Conservation (phyloP, 2,113 vertebrate species). For the Phaethornis superciliosus region DNA sequence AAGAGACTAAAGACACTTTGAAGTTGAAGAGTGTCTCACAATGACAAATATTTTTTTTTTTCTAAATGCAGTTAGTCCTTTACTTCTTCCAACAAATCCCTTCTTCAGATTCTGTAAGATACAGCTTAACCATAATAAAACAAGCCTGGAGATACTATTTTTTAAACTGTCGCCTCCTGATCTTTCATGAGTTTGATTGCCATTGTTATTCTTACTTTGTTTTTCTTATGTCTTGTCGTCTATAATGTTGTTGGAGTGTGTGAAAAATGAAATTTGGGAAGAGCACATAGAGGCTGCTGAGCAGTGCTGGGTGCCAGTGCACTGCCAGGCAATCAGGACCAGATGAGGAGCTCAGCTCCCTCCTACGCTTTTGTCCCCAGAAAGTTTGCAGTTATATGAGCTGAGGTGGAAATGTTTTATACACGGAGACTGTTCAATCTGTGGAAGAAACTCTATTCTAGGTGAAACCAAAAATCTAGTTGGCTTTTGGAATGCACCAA, state of each 20-base stretch:
- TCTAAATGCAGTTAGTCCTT: background rate
- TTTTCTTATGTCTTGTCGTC: conserved; percentile 11
- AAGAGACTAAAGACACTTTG: conserved; percentile 59
- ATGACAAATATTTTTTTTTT: conserved; percentile 30
- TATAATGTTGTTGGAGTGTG: background rate
- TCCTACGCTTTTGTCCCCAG: background rate
- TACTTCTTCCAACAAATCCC: background rate
- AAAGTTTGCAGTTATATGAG: accelerated
- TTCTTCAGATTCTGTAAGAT: background rate
- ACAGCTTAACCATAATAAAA: background rate
- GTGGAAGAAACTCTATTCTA: background rate
- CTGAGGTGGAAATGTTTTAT: background rate
- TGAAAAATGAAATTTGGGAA: background rate
- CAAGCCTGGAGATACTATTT: conserved; percentile 26
- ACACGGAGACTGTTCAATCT: background rate
- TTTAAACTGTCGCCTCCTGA: background rate
- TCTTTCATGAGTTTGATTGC: conserved; percentile 27
- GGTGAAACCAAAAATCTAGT: background rate
- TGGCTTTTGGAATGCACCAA: background rate
- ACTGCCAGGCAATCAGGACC: background rate
- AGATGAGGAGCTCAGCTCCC: background rate
- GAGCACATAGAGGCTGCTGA: background rate
- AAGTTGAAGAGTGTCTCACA: conserved; percentile 35
- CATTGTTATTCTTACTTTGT: conserved; percentile 30
- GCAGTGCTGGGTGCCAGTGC: background rate